Evolutionary conservation across 2,888 invertebrate genomes (phyloP), one percentile per base, ranked within the genome.

Genomic region (Apoda limacodes): DNA sequence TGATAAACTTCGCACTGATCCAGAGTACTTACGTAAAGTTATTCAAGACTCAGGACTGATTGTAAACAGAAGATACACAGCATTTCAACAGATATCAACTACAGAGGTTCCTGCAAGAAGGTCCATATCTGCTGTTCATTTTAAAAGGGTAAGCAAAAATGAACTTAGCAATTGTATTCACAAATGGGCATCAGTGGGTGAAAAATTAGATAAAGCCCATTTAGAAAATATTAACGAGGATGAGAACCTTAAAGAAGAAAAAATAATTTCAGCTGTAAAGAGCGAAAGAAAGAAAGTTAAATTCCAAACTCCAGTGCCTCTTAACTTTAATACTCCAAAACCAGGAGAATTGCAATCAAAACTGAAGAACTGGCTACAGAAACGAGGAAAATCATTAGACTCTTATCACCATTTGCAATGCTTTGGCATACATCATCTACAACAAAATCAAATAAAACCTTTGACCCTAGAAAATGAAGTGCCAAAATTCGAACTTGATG

Each of bases 391-490:
- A 42, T 67, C 75, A 0, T 25, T 82, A 1, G 61, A 71, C 25
- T 62, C 71, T 0, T 84, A 70, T 43, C 80, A 78, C 9, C 83
- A 84, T 47, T 54, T 85, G 17, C 82, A 82, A 48, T 84, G 83
- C 44, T 85, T 84, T 19, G 82, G 78, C 2, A 42, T 81, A 7
- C 54, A 70, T 23, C 67, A 72, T 28, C 28, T 70, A 9, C 31
- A 54, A 0, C 40, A 44, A 0, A 39, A 35, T 9, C 22, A 35
- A 2, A 28, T 48, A 2, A 54, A 44, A n/a, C 33, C 41, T 4
- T 37, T 52, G 1, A 51, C 38, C 15, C 49, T 53, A 1, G 10
- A 55, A 1, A 37, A 42, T 6, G 50, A 50, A 3, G 35, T 43
- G 5, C 41, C 48, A 0, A 46, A 46, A 22, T 28, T 42, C 12